phyloP scores from a whole-genome alignment of 2,113 vertebrate species.

The Sclerurus mexicanus region DNA sequence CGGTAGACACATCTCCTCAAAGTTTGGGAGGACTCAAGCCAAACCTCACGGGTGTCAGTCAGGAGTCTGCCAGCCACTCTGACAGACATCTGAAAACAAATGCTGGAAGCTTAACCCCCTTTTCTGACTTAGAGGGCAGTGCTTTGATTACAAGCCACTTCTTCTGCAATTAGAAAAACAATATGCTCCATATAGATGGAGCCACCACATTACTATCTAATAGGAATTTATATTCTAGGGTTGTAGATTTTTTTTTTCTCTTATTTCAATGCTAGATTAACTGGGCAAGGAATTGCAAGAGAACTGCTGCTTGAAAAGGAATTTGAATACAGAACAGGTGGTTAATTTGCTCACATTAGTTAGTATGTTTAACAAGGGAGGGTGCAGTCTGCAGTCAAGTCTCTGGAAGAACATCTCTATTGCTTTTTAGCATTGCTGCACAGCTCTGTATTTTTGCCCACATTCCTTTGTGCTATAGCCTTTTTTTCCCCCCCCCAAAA shows the following conservation, averaged over 20 bases:
- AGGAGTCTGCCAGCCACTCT: neutral
- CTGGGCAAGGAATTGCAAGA: neutral
- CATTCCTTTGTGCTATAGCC: neutral
- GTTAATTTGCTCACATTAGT: slow-evolving; percentile 44
- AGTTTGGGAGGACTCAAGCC: neutral
- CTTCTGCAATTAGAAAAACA: neutral
- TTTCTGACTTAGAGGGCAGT: neutral
- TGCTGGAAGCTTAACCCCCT: neutral
- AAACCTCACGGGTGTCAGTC: neutral
- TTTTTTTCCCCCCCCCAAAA: neutral
- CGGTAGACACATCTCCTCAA: neutral
- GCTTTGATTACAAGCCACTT: neutral
- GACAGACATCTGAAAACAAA: neutral
- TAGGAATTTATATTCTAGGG: neutral
- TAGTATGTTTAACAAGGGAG: slow-evolving; percentile 22
- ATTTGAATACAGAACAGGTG: slow-evolving; percentile 15
- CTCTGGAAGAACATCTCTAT: slow-evolving; percentile 22
- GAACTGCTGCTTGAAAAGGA: neutral
- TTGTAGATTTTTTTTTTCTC: neutral
- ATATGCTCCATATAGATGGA: neutral
- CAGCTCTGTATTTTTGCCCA: neutral
- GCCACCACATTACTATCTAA: neutral
- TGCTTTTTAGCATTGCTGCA: neutral
- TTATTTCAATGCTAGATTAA: neutral
- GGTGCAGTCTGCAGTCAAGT: neutral